Percentiles rank a stretch among this genome's conserved stretches.
Evolutionary conservation across 2,888 invertebrate species (phyloP).

Genomic region (Alitta virens): DNA sequence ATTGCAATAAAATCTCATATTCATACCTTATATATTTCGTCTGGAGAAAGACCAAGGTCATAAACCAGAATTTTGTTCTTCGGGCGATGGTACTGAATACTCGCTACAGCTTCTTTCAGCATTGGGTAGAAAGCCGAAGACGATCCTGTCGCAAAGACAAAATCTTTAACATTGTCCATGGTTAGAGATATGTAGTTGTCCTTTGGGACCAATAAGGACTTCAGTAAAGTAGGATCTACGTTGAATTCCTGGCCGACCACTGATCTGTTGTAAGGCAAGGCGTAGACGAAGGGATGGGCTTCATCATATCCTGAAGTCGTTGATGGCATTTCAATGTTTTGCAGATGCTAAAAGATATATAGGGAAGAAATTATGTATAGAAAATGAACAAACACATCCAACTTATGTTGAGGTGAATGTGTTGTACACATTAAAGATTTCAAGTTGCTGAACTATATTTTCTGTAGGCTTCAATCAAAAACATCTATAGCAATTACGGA

Average conservation of each 20-base stretch:
- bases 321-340: no score
- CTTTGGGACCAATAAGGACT: neutral
- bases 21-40: slow-evolving; percentile 3
- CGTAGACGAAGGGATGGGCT: neutral
- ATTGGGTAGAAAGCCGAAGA: slow-evolving; percentile 6
- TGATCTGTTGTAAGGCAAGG: neutral
- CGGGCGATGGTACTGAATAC: slow-evolving; percentile 10
- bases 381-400: no score
- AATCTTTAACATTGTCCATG: neutral
- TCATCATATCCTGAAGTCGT: no score
- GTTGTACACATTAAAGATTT: no score
- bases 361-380: no score
- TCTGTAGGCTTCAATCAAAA: no score
- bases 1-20: no score
- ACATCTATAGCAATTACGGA: no score
- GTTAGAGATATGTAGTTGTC: neutral
- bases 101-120: slow-evolving; percentile 6
- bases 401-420: no score
- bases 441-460: no score
- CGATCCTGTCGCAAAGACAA: slow-evolving; percentile 19
- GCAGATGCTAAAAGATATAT: no score
- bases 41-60: slow-evolving; percentile 13
- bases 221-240: neutral
- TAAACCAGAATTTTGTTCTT: slow-evolving; percentile 15
- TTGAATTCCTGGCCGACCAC: neutral